Evolutionary conservation across 2,888 invertebrate species (phyloP).

Genomic region (Cyclophora albipunctata): DNA sequence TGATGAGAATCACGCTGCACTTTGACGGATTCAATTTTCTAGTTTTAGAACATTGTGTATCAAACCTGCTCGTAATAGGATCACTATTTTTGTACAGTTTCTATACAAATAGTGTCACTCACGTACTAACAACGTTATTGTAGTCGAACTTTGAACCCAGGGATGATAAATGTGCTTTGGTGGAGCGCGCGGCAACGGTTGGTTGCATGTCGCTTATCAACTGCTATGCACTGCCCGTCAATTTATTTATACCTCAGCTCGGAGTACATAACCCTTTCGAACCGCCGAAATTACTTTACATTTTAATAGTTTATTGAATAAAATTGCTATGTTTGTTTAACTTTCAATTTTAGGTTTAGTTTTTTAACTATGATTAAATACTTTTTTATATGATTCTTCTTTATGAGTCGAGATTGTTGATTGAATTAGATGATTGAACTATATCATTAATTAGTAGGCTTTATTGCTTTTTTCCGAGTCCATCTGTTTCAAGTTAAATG

Average conservation of each 20-base stretch:
- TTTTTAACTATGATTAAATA: no score
- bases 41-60: background rate
- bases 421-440: no score
- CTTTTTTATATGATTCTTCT: no score
- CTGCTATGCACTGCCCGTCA: constrained; percentile 20
- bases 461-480: no score
- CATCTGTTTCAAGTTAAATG: no score
- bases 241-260: background rate
- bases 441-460: no score
- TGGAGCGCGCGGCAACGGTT: constrained; percentile 34
- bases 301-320: no score
- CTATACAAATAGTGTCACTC: constrained; percentile 24
- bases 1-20: background rate
- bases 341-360: no score
- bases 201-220: constrained; percentile 55
- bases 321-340: no score
- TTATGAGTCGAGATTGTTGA: no score
- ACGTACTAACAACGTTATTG: constrained; percentile 30
- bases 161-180: constrained; percentile 48
- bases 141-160: constrained; percentile 57
- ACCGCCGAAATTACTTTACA: no score
- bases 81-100: background rate
- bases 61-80: no score
- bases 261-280: background rate
- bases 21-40: constrained; percentile 6